These are phyloP conservation scores for Chrysopa pallens DNA, from an alignment of 1,140 invertebrate genomes.

Conservation along the genomic window DNA sequence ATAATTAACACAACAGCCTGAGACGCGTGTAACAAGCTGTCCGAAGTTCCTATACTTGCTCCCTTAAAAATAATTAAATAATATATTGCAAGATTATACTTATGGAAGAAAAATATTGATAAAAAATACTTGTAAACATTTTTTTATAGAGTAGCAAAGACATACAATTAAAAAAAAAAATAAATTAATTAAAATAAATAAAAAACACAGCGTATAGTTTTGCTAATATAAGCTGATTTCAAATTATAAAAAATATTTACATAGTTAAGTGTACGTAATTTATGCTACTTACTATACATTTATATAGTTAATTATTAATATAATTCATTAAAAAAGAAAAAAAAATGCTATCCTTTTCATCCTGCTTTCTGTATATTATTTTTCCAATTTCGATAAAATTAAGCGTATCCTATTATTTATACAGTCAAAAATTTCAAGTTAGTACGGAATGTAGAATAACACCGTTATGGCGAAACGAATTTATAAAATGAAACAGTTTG, in stretches of 20 bases:
- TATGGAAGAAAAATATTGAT: background rate
- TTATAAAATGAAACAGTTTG: no score
- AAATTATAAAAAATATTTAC: background rate
- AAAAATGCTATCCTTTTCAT: no score
- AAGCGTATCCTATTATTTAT: no score
- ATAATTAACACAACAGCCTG: conserved; percentile 12
- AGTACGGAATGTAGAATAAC: no score
- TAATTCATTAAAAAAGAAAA: no score
- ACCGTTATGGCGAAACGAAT: no score
- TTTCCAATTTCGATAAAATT: no score
- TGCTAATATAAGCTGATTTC: background rate
- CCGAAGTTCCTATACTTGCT: conserved; percentile 19
- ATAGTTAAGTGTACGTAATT: background rate
- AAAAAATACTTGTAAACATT: background rate
- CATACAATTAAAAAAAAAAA: background rate
- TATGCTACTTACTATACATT: background rate
- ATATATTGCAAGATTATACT: background rate
- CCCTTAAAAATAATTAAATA: background rate
- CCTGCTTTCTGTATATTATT: no score
- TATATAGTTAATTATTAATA: no score
- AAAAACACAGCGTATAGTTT: background rate
- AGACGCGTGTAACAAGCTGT: conserved; percentile 6
- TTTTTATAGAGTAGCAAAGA: background rate
- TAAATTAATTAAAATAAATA: background rate
- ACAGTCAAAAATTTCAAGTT: no score